Evolutionary conservation across 2,797 vertebrate genomes (phyloP).

Genomic region (Valencia hispanica): DNA sequence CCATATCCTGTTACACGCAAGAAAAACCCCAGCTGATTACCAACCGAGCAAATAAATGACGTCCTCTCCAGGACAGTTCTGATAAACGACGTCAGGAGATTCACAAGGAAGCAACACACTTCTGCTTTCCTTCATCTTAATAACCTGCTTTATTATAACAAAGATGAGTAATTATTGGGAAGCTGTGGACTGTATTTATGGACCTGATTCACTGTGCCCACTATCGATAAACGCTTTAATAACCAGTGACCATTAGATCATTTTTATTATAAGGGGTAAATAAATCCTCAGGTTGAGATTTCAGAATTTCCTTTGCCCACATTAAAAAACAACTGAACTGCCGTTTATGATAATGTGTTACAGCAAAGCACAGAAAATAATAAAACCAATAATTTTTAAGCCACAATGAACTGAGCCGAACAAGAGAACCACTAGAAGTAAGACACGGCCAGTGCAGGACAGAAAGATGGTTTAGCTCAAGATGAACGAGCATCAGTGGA

Average conservation of each 20-base stretch:
- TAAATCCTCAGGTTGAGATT: neutral
- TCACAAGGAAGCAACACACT: neutral
- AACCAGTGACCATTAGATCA: neutral
- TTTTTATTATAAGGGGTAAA: neutral
- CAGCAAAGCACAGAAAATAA: constrained; percentile 11
- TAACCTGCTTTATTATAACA: neutral
- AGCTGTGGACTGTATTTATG: neutral
- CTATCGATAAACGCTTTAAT: neutral
- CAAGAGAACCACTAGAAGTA: constrained; percentile 28
- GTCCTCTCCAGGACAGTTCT: neutral
- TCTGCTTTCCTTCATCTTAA: neutral
- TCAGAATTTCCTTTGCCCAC: too few relatives aligned
- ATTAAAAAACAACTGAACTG: neutral
- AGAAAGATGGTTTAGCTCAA: constrained; percentile 43
- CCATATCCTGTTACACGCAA: constrained; percentile 24
- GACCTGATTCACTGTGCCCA: neutral
- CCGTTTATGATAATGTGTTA: constrained; percentile 6
- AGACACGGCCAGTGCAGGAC: constrained; percentile 39
- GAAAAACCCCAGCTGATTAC: constrained; percentile 17
- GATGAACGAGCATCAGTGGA: constrained; percentile 56
- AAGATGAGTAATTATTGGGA: neutral
- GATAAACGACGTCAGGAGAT: neutral
- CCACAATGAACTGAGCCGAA: constrained; percentile 41
- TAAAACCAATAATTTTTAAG: constrained; percentile 31
- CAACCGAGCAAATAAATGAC: neutral